phyloP scores from a whole-genome alignment of 2,113 vertebrate species.

The Dipodomys spectabilis region DNA sequence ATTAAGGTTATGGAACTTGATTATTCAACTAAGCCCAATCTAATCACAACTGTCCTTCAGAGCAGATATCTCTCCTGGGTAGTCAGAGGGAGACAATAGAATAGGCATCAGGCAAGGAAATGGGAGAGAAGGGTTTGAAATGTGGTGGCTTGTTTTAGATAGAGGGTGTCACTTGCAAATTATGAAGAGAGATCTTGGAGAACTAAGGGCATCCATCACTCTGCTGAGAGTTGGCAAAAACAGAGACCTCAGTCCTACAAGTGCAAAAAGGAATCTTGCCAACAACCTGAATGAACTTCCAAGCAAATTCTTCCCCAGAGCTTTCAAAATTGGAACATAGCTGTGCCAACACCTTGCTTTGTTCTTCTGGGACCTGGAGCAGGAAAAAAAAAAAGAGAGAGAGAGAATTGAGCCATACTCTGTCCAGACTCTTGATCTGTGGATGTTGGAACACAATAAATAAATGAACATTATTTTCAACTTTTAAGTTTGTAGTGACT shows the following conservation, averaged over 20 bases:
- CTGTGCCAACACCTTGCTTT: not conserved
- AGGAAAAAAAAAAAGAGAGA: not conserved
- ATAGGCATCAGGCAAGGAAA: not conserved
- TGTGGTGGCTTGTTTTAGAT: not conserved
- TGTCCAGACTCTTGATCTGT: not conserved
- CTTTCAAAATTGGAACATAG: not conserved
- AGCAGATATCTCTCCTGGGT: not conserved
- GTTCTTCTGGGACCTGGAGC: not conserved
- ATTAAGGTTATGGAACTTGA: not conserved
- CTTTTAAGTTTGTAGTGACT: constrained; percentile 10
- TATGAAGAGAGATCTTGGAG: not conserved
- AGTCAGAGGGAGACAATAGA: not conserved
- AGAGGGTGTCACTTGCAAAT: too few relatives aligned
- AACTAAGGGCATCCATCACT: not conserved
- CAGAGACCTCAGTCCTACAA: not conserved
- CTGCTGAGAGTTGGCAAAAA: not conserved
- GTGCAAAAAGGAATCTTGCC: constrained; percentile 23
- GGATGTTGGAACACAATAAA: not conserved
- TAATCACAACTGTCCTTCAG: not conserved
- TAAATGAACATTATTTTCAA: not conserved
- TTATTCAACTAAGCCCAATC: not conserved
- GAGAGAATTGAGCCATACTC: not conserved
- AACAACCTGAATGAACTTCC: not conserved
- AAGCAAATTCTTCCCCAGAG: not conserved
- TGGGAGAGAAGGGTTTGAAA: not conserved